phyloP scores from a whole-genome alignment of 2,888 invertebrate genomes.

The Incurvaria masculella region DNA sequence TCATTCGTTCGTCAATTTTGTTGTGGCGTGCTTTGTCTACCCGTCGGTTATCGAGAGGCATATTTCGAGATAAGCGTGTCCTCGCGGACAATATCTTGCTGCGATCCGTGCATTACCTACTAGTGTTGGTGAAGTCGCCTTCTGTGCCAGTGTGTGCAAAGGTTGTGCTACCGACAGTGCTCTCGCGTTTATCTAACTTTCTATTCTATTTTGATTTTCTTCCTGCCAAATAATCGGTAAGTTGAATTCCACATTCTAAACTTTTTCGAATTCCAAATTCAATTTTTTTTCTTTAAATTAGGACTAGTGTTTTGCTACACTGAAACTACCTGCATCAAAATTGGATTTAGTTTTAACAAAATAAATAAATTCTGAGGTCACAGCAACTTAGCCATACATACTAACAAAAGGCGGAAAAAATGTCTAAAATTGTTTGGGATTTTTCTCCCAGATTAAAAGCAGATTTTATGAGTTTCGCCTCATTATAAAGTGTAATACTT shows the following conservation, averaged over 20 bases:
- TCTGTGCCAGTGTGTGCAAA: conserved; percentile 58
- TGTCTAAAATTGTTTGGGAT: no score
- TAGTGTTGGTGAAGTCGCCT: conserved; percentile 30
- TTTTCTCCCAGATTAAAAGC: no score
- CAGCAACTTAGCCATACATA: no score
- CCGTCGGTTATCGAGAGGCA: background rate
- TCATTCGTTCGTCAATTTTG: no score
- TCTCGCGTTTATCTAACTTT: conserved; percentile 2
- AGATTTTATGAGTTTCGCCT: no score
- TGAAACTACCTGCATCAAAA: no score
- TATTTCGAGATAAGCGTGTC: background rate
- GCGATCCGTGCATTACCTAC: background rate
- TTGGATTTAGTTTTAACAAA: no score
- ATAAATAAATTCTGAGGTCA: no score
- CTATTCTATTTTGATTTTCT: conserved; percentile 1
- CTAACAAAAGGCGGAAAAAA: no score
- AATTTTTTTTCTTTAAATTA: conserved; percentile 12
- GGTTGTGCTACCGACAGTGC: conserved; percentile 42
- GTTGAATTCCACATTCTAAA: background rate
- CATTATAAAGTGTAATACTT: no score
- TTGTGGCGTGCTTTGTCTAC: background rate
- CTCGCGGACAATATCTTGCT: background rate
- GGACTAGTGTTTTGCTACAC: no score
- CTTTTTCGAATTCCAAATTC: conserved; percentile 2
- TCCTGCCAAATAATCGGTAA: background rate